Evolutionary conservation across 1,140 invertebrate species (phyloP), one percentile per base, ranked within the genome.

Genomic region (Lordiphosa mommai): DNA sequence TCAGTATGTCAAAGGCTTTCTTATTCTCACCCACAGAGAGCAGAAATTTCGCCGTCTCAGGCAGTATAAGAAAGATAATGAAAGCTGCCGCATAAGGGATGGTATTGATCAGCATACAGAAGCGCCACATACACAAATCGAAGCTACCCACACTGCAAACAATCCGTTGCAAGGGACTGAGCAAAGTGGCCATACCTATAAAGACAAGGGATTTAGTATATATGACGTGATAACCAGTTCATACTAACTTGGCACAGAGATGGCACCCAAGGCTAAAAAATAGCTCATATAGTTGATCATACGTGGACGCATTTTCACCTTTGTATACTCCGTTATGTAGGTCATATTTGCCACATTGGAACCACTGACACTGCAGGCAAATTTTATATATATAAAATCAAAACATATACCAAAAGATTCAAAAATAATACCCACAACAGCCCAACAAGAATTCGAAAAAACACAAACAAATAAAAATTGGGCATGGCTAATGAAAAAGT

Each of bases 31-130:
- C 17, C 2, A 60, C n/a, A 0, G 76, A 71, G 10, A 84, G 30
- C 6, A 52, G 61, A 13, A 32, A 80, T 41, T 84, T 80, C 17
- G 74, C 56, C 32, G 57, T 67, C 50, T 80, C 74, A 2, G 74
- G 76, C 34, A 76, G 13, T 0, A 8, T 10, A 0, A 14, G 1
- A 0, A 84, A 3, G 0, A 8, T 1, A 4, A 41, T 17, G 1
- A 33, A 4, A 0, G 47, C 46, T 1, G 52, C 1, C 0, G 76
- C 2, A 1, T 71, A 61, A 0, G 77, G 74, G 32, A 67, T 0
- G 10, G 50, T 7, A 36, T 43, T 52, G 3, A 38, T 0, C 2
- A 67, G 2, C 0, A 46, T 38, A 1, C 58, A 12, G 0, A 63
- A 9, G 3, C 76, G 71, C 76, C 76, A 80, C n/a, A 40, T 5